A percentile compares a stretch with the other conserved stretches of the same genome.
Evolutionary conservation across 2,888 invertebrate species (phyloP).

Genomic region (Chalcis sispes): DNA sequence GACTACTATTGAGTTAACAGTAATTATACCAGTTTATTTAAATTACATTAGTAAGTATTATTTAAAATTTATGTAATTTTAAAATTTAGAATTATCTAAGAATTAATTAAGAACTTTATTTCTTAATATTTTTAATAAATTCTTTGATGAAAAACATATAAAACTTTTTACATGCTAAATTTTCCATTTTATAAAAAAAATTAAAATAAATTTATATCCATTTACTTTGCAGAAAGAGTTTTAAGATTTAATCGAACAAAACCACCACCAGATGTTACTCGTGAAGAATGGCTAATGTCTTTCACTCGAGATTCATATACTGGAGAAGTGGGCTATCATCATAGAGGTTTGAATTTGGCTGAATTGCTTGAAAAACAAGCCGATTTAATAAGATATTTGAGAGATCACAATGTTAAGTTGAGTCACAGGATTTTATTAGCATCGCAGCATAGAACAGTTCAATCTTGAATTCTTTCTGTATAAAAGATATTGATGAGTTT

Average conservation of each 20-base stretch:
- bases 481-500: slow-evolving; percentile 51
- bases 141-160: too few relatives aligned
- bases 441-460: slow-evolving; percentile 60
- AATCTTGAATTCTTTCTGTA: slow-evolving; percentile 41
- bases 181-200: background rate
- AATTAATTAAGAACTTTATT: background rate
- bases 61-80: slow-evolving; percentile 16
- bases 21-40: slow-evolving; percentile 77
- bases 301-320: slow-evolving; percentile 77
- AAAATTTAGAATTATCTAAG: too few relatives aligned
- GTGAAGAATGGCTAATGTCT: slow-evolving; percentile 79
- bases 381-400: slow-evolving; percentile 82
- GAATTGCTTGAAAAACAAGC: slow-evolving; percentile 85
- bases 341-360: slow-evolving; percentile 67
- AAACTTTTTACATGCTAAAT: too few relatives aligned
- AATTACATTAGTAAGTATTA: slow-evolving; percentile 79
- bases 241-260: slow-evolving; percentile 79
- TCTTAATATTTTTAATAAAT: background rate
- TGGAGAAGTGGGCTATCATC: slow-evolving; percentile 77
- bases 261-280: slow-evolving; percentile 81
- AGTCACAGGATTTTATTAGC: slow-evolving; percentile 79
- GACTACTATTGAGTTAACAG: slow-evolving; percentile 76
- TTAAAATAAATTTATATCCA: slow-evolving; percentile 6
- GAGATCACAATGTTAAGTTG: slow-evolving; percentile 82
- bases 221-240: slow-evolving; percentile 78